phyloP scores from a whole-genome alignment of 2,888 invertebrate species.

The Lingula anatina region DNA sequence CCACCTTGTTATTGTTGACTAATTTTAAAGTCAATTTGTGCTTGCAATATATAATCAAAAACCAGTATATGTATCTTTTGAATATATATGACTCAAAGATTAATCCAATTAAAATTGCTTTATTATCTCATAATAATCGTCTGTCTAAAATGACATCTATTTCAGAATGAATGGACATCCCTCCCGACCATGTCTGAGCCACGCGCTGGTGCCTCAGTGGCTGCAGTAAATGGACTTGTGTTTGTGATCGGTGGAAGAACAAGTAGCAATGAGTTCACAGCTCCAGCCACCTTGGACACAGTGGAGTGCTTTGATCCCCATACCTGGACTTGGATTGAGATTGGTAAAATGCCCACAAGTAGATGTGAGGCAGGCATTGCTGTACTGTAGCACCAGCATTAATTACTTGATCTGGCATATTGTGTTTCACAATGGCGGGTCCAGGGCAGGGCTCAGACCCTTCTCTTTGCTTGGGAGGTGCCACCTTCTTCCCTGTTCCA shows the following conservation, averaged over 20 bases:
- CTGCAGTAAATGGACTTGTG: constrained; percentile 75
- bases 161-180: constrained; percentile 64
- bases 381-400: constrained; percentile 14
- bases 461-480: no score
- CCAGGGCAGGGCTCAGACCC: no score
- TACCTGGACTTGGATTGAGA: constrained; percentile 71
- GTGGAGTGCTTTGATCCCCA: constrained; percentile 82
- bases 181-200: constrained; percentile 70
- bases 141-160: no score
- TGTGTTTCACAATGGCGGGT: no score
- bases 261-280: constrained; percentile 42
- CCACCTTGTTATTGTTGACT: no score
- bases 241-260: constrained; percentile 88
- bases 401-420: no score
- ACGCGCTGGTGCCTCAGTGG: constrained; percentile 81
- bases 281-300: constrained; percentile 63
- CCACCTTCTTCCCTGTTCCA: no score
- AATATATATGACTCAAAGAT: no score
- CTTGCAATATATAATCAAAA: no score
- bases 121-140: neutral
- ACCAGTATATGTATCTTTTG: no score
- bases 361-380: constrained; percentile 58
- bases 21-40: no score
- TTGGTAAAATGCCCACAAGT: constrained; percentile 74
- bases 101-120: neutral